A percentile compares a stretch with the other conserved stretches of the same genome.
Conservation (phyloP, 2,888 invertebrate species). For the Metellina segmentata region DNA sequence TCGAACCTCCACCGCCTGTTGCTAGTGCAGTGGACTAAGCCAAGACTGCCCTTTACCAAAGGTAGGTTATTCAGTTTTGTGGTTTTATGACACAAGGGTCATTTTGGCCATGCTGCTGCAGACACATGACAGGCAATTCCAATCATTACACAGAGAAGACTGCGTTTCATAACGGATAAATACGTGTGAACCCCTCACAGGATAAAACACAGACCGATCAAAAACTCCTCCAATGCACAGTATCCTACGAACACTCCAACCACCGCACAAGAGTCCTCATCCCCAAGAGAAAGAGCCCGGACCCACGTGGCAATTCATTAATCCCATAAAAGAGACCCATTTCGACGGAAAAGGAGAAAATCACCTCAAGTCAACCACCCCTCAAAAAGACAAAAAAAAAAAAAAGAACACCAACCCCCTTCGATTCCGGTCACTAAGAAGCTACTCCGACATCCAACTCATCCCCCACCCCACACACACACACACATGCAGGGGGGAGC, state of each 20-base stretch:
- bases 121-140: too few species aligned
- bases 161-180: too few species aligned
- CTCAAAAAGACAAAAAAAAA: background rate
- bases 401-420: background rate
- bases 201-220: background rate
- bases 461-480: background rate
- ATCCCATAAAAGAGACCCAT: background rate
- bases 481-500: background rate
- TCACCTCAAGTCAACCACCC: background rate
- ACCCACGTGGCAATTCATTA: background rate
- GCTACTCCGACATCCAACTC: constrained; percentile 29
- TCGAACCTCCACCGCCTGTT: too few species aligned
- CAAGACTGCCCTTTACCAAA: too few species aligned
- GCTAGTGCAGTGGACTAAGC: too few species aligned
- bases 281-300: background rate
- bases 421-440: constrained; percentile 48
- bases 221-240: background rate
- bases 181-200: background rate
- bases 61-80: too few species aligned
- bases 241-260: background rate
- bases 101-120: too few species aligned
- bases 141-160: too few species aligned
- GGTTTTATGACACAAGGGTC: too few species aligned
- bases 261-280: background rate
- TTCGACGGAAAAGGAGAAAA: background rate